Evolutionary conservation across 2,113 vertebrate genomes (phyloP), one percentile per base, ranked within the genome.

Genomic region (Prietella phreatophila): DNA sequence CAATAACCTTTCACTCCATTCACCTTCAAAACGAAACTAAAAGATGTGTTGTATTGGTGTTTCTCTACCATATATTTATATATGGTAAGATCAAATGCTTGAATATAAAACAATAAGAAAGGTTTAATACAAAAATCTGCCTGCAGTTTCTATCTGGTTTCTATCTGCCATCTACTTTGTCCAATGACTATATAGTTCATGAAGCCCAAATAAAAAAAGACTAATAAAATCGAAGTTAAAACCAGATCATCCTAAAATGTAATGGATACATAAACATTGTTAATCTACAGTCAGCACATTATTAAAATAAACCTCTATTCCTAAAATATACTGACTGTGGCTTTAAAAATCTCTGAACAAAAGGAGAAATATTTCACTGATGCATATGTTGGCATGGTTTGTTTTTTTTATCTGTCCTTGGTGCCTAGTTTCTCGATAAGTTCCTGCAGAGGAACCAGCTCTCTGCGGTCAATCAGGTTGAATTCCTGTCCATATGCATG

Each of bases 381-480:
- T 27, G 17, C 4, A 42, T 42, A n/a, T 90, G 25, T 27, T 47
- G 27, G 39, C 5, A 8, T 50, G 75, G 2, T 47, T 19, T 67
- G 0, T 11, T 65, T 36, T 33, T 88, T 94, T 95, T 98, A 99
- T 98, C 97, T 97, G 93, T 99, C 98, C 95, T 99, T 99, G 67
- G 98, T 98, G 87, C 97, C 97, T 92, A 99, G 93, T 94, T 98
- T 98, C 93, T 99, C 98, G 39, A 99, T 99, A 90, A 99, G 96
- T 91, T 99, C 98, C 92, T 99, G 98, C 91, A 99, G 97, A n/a
- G 98, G 97, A 84, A 96, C 98, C 94, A 99, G 90, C 89, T 99
- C 98, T 91, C 97, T 96, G 83, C 98, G 94, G 93, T 99, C 96
- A 0, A 99, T 99, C 95, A 99, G 92, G 95, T 97, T 98, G 94